Conservation (phyloP, 2,888 invertebrate species). For the Meta bourneti region DNA sequence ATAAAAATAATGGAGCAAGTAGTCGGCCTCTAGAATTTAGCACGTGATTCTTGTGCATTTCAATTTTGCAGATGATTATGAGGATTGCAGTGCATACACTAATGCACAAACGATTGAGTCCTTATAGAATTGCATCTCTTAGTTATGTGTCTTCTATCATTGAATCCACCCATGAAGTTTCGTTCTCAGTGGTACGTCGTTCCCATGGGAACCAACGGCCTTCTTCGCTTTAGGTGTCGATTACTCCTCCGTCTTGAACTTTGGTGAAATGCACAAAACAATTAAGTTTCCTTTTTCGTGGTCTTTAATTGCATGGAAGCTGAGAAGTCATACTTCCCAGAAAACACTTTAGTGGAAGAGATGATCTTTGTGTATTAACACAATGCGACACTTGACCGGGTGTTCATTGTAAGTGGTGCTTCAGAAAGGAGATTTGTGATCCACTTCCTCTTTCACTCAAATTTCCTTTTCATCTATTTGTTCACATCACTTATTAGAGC, state of each 20-base stretch:
- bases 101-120: no score
- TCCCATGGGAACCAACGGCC: neutral
- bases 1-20: no score
- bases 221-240: neutral
- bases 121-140: no score
- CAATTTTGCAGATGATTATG: no score
- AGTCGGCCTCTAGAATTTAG: no score
- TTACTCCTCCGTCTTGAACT: neutral
- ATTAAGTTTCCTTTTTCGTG: neutral
- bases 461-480: neutral
- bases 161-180: neutral
- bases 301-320: neutral
- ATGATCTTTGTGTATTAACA: neutral
- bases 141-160: neutral
- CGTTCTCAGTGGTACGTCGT: neutral
- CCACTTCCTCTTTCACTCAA: neutral
- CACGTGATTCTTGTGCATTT: no score
- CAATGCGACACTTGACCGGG: neutral
- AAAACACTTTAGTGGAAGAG: neutral
- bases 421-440: neutral
- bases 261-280: neutral
- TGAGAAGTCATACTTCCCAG: neutral
- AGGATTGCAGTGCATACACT: no score
- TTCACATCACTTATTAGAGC: neutral
- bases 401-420: neutral